Evolutionary conservation across 92 coral and sea anemone species (phyloP).

Genomic region (Actinernus sp.): DNA sequence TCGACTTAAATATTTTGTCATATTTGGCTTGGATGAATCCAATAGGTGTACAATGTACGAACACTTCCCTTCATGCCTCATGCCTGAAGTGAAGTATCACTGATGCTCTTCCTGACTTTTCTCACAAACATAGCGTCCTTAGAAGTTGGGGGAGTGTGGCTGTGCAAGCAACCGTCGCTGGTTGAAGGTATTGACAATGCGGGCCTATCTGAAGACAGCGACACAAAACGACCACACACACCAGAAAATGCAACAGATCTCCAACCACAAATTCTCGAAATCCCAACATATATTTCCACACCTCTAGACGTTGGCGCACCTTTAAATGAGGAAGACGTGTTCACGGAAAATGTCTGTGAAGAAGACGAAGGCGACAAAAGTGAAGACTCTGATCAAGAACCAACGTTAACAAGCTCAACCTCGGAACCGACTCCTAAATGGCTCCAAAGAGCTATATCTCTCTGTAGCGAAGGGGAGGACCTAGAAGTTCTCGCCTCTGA

Average conservation of each 20-base stretch:
- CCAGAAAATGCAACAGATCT: background rate
- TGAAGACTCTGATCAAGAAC: constrained; percentile 7
- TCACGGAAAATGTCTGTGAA: background rate
- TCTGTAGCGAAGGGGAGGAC: constrained; percentile 98
- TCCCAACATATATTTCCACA: background rate
- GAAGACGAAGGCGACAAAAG: background rate
- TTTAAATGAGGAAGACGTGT: constrained; percentile 3
- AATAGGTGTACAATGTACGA: too few relatives aligned
- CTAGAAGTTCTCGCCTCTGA: constrained; percentile 90
- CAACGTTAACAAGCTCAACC: background rate
- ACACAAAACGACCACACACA: background rate
- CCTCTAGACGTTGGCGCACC: background rate
- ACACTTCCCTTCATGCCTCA: too few relatives aligned
- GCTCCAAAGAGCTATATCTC: constrained; percentile 92
- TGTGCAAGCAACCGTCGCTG: constrained; percentile 83
- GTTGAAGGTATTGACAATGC: constrained; percentile 75
- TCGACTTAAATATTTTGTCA: too few relatives aligned
- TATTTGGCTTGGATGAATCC: too few relatives aligned
- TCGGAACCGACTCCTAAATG: constrained; percentile 70
- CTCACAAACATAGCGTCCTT: constrained; percentile 20
- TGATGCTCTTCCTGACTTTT: too few relatives aligned
- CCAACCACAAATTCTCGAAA: background rate
- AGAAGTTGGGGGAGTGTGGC: constrained; percentile 87
- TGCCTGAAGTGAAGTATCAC: too few relatives aligned
- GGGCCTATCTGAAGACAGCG: constrained; percentile 73